phyloP scores from a whole-genome alignment of 2,888 invertebrate genomes.

The Cordilura impudica region DNA sequence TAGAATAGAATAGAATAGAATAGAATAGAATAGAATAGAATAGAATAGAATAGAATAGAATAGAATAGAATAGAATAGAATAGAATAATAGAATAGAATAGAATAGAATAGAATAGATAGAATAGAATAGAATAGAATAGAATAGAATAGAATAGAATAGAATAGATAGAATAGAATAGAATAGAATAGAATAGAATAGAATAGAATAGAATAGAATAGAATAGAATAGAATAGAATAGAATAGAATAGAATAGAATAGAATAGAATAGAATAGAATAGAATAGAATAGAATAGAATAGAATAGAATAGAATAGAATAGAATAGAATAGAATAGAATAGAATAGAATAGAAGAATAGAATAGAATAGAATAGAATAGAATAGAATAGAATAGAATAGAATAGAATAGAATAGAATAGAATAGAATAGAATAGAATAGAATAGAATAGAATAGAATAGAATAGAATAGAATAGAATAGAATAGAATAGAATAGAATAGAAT shows the following conservation, averaged over 20 bases:
- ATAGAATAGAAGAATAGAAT: slow-evolving; percentile 4
- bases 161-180: slow-evolving; percentile 3
- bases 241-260: not conserved
- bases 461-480: no score
- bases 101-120: not conserved
- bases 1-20: slow-evolving; percentile 1
- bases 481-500: no score
- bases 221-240: slow-evolving; percentile 1
- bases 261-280: not conserved
- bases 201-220: slow-evolving; percentile 2
- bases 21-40: slow-evolving; percentile 6
- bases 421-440: slow-evolving; percentile 1
- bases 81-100: not conserved
- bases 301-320: slow-evolving; percentile 9
- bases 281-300: not conserved
- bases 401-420: slow-evolving; percentile 18
- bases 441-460: no score
- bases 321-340: slow-evolving; percentile 9
- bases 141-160: not conserved
- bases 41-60: slow-evolving; percentile 14
- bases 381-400: slow-evolving; percentile 13
- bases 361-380: slow-evolving; percentile 4
- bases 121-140: slow-evolving; percentile 8
- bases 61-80: slow-evolving; percentile 7
- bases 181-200: not conserved